phyloP scores from a whole-genome alignment of 1,140 invertebrate species.

The Nasonia giraulti region DNA sequence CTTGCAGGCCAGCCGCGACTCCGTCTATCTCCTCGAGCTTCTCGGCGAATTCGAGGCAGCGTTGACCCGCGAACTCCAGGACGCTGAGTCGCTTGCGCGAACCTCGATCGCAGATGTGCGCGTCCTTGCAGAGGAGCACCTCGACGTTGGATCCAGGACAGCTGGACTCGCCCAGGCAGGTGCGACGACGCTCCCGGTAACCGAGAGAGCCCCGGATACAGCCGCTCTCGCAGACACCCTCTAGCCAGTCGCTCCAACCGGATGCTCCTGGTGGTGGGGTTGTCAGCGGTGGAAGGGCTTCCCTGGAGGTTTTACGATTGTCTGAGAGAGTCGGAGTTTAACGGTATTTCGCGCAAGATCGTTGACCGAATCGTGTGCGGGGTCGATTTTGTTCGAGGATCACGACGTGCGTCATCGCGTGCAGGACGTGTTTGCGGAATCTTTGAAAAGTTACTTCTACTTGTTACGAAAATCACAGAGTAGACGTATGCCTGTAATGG shows the following conservation, averaged over 20 bases:
- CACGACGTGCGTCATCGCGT: no score
- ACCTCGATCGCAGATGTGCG: slow-evolving; percentile 80
- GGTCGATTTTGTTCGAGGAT: no score
- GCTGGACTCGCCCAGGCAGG: slow-evolving; percentile 75
- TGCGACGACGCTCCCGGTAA: slow-evolving; percentile 73
- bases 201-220: slow-evolving; percentile 80
- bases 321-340: no score
- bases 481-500: no score
- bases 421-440: no score
- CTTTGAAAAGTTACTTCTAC: no score
- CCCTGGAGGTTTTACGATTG: background rate
- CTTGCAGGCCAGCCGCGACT: slow-evolving; percentile 79
- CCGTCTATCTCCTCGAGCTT: slow-evolving; percentile 77
- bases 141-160: slow-evolving; percentile 80
- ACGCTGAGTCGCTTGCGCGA: slow-evolving; percentile 75
- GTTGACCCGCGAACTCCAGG: slow-evolving; percentile 77
- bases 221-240: slow-evolving; percentile 78
- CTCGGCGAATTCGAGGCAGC: slow-evolving; percentile 78
- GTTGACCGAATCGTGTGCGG: no score
- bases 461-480: no score
- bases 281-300: slow-evolving; percentile 41
- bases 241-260: slow-evolving; percentile 80
- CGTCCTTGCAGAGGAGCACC: slow-evolving; percentile 79
- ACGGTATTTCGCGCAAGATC: no score
- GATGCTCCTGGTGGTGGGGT: slow-evolving; percentile 40